A percentile compares a stretch with the other conserved stretches of the same genome.
phyloP scores from a whole-genome alignment of 2,888 invertebrate species.

The Xanthia togata region DNA sequence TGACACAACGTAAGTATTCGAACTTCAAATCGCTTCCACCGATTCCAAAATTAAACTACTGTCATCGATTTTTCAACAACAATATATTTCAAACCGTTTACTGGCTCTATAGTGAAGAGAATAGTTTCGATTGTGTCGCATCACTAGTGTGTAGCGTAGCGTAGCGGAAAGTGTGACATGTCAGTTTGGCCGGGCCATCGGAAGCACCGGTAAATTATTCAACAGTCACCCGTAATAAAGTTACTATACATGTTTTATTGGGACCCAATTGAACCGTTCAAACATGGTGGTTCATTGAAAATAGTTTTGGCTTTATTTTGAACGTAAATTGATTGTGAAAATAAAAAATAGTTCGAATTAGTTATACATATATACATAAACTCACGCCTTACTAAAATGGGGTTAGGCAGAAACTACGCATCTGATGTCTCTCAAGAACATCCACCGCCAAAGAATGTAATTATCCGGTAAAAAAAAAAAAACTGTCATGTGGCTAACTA shows the following conservation, averaged over 20 bases:
- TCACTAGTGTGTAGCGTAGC: slow-evolving; percentile 46
- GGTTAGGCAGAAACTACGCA: too few species aligned
- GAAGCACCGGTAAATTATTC: slow-evolving; percentile 70
- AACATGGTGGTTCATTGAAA: slow-evolving; percentile 48
- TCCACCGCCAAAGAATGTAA: background rate
- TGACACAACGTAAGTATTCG: background rate
- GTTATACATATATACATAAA: too few species aligned
- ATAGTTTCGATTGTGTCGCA: slow-evolving; percentile 45
- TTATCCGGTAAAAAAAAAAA: too few species aligned
- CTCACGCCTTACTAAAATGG: too few species aligned
- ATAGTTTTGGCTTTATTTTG: slow-evolving; percentile 27
- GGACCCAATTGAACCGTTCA: slow-evolving; percentile 57
- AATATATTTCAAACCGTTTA: slow-evolving; percentile 37
- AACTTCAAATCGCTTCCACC: slow-evolving; percentile 8
- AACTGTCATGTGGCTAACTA: too few species aligned
- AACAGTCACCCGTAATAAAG: slow-evolving; percentile 67
- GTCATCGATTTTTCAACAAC: slow-evolving; percentile 39
- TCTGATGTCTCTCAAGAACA: too few species aligned
- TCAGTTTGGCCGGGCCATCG: slow-evolving; percentile 52
- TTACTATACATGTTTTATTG: slow-evolving; percentile 63
- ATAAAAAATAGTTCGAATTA: background rate
- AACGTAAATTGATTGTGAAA: background rate
- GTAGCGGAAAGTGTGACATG: slow-evolving; percentile 60
- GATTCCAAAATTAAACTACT: slow-evolving; percentile 37
- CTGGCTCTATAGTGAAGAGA: slow-evolving; percentile 30